Evolutionary conservation across 2,113 vertebrate genomes (phyloP), one percentile per base, ranked within the genome.

Genomic region (Prolemur simus): DNA sequence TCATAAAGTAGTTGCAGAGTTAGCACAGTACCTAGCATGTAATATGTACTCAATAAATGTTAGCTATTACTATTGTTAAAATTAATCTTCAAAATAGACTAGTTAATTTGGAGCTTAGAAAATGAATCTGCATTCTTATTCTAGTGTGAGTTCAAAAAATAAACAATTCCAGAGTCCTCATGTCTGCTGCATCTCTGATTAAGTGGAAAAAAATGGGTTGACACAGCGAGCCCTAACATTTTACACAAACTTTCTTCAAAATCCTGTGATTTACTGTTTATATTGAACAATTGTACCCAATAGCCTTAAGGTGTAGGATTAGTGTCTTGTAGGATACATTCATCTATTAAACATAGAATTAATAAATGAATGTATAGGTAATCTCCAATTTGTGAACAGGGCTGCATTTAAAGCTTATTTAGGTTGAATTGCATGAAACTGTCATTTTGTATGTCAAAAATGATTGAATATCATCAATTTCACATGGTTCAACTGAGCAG

Each of bases 231-330:
- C 15, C 25, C 32, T 86, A 82, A 85, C 3, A 85, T 69, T 93
- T 25, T 74, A 80, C 1, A 80, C 27, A 89, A 90, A 84, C 11
- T 94, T 89, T 64, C 56, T 94, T 97, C 4, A 66, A 73, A 90
- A 76, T 15, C 98, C 99, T 45, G 98, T 99, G 58, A 99, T 99
- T 99, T 99, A 99, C 13, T 63, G 32, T 92, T 95, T 89, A 92
- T 20, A 27, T 37, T 68, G 23, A 93, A 89, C 39, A 92, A 78
- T 47, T 87, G 76, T 69, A 95, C 3, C 15, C 52, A 95, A 80
- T 5, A 76, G 37, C 32, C 52, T 91, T 96, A 91, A 93, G 32
- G 13, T 58, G 42, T 15, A 92, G 21, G 29, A 60, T 93, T 74
- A 90, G n/a, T 3, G 10, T 63, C 32, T 97, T 91, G 14, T 4